Conservation (phyloP, 2,113 vertebrate species). For the Poecilia latipinna region DNA sequence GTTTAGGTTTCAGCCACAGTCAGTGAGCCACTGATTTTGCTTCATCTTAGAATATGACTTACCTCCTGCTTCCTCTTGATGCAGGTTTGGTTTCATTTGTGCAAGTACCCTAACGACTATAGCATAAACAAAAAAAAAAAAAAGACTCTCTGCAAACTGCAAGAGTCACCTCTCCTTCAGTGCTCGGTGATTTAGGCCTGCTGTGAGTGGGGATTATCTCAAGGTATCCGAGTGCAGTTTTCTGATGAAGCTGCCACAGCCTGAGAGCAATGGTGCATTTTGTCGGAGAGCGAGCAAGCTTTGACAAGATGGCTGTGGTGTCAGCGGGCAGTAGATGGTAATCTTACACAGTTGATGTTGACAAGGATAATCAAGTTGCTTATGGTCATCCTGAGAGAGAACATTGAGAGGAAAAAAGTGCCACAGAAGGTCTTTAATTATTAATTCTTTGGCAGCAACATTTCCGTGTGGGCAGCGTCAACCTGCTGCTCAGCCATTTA, state of each 20-base stretch:
- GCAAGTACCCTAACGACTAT: background rate
- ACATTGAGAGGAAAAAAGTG: conserved; percentile 42
- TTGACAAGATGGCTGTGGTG: conserved; percentile 60
- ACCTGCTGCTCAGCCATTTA: conserved; percentile 72
- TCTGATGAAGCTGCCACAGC: conserved; percentile 62
- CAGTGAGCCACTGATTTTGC: conserved; percentile 21
- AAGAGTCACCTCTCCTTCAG: background rate
- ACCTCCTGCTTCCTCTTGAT: conserved; percentile 26
- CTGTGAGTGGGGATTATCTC: conserved; percentile 58
- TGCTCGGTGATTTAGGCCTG: conserved; percentile 14
- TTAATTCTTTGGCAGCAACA: conserved; percentile 63
- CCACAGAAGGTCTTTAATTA: conserved; percentile 74
- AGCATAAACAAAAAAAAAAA: conserved; percentile 15
- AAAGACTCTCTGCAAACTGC: background rate
- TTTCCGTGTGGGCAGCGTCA: conserved; percentile 61
- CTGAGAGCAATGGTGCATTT: conserved; percentile 65
- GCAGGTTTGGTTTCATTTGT: conserved; percentile 34
- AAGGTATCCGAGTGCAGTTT: conserved; percentile 46
- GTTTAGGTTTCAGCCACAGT: conserved; percentile 6
- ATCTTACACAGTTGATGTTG: conserved; percentile 61
- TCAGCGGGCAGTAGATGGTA: conserved; percentile 76
- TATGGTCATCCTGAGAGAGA: conserved; percentile 62
- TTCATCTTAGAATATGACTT: conserved; percentile 16
- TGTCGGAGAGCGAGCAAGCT: conserved; percentile 57
- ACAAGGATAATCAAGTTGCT: conserved; percentile 77